Percentiles rank a stretch among this genome's conserved stretches.
phyloP scores from a whole-genome alignment of 1,140 invertebrate genomes.

The Vollenhovia emeryi region DNA sequence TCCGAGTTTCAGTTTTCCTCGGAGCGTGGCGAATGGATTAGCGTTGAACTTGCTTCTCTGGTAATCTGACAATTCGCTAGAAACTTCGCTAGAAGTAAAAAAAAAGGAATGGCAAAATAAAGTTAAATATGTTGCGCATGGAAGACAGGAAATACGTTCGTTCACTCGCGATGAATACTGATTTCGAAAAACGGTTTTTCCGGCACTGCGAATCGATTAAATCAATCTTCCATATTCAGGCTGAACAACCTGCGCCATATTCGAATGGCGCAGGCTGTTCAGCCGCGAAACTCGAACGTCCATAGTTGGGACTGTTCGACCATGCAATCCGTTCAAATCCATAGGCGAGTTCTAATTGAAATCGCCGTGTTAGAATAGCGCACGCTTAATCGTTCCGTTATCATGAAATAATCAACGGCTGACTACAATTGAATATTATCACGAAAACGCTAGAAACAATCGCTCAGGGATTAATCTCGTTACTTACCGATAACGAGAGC shows the following conservation, averaged over 20 bases:
- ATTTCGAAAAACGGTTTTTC: background rate
- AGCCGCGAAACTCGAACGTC: background rate
- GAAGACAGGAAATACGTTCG: too few relatives aligned
- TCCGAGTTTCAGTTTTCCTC: background rate
- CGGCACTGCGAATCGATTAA: background rate
- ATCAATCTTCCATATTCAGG: too few relatives aligned
- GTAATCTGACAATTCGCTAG: background rate
- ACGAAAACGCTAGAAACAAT: conserved; percentile 15
- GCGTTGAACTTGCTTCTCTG: background rate
- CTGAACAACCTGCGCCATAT: too few relatives aligned
- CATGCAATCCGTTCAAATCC: background rate
- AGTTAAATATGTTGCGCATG: too few relatives aligned
- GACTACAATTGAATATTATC: conserved; percentile 40
- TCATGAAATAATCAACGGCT: conserved; percentile 3
- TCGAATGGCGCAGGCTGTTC: background rate
- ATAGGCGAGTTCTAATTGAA: conserved; percentile 64
- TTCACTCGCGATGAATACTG: background rate
- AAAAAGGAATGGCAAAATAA: too few relatives aligned
- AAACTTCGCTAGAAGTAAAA: background rate
- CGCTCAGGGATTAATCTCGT: conserved; percentile 6
- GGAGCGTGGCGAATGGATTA: background rate
- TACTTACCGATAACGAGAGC: background rate
- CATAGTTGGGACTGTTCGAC: background rate
- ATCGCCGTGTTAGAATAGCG: conserved; percentile 61
- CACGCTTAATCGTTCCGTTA: conserved; percentile 50